phyloP scores from a whole-genome alignment of 2,888 invertebrate species.

The Chrysolina americana region DNA sequence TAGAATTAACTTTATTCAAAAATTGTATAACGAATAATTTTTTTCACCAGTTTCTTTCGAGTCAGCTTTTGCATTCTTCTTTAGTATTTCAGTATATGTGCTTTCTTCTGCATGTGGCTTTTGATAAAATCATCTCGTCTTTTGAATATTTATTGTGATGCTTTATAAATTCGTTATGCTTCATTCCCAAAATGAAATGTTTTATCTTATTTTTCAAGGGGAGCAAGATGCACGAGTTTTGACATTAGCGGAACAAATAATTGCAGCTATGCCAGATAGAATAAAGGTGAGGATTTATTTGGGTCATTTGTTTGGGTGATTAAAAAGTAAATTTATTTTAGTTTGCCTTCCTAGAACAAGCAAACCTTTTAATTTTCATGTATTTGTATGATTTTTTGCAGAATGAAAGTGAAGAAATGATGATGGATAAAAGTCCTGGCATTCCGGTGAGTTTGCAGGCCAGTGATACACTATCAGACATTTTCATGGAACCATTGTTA shows the following conservation, averaged over 20 bases:
- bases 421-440: slow-evolving; percentile 74
- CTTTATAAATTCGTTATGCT: neutral
- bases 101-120: neutral
- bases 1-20: too few relatives aligned
- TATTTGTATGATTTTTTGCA: slow-evolving; percentile 61
- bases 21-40: too few relatives aligned
- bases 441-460: slow-evolving; percentile 70
- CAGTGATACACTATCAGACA: slow-evolving; percentile 73
- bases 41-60: neutral
- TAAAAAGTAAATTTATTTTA: neutral
- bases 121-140: neutral
- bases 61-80: neutral
- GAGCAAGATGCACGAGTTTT: slow-evolving; percentile 93
- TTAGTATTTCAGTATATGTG: neutral
- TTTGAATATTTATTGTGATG: neutral
- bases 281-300: slow-evolving; percentile 81
- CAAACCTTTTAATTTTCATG: neutral
- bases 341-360: neutral
- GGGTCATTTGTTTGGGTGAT: neutral
- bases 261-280: slow-evolving; percentile 97
- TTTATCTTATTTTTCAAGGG: slow-evolving; percentile 72
- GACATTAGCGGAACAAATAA: slow-evolving; percentile 97
- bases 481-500: slow-evolving; percentile 83
- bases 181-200: neutral
- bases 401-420: slow-evolving; percentile 85